Base-by-base conservation (phyloP, 1,140 invertebrate species). In the Drosophila paulistorum region DNA sequence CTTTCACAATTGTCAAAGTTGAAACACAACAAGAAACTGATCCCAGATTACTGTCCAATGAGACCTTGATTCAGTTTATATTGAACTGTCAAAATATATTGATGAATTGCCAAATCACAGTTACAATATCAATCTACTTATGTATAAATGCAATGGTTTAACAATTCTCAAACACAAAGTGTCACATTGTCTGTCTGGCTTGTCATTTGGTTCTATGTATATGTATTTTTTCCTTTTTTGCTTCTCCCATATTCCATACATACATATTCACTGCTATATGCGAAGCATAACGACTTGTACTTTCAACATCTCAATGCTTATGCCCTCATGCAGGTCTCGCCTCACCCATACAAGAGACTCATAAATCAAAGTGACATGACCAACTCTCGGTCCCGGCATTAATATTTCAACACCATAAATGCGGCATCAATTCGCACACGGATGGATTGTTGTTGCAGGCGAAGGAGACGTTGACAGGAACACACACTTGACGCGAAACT, bases 321-420 rank as follows among this genome's bases (percentile, higher is more conserved):
- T 37, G 62, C 37, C 35, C 45, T 54, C 64, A 58, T 58, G 42
- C 23, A 33, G 35, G 51, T 17, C 65, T 51, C 57, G 66, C 45
- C 68, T 65, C 45, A 67, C 57, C 35, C 68, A 66, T 80, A 63
- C 77, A 69, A 71, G 74, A 72, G 75, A 75, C 71, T 68, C 82
- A 86, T 86, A 86, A 86, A 86, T 86, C 83, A 86, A 79, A 86
- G 64, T 87, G 82, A 87, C 82, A 86, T 86, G 76, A 74, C 82
- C 83, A 79, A 87, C 79, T 86, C 82, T 76, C 79, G 79, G 83
- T 86, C 82, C 73, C 75, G 79, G 83, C 83, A 86, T 86, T 87
- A 86, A 86, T 86, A 86, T 86, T 86, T 86, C 82, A 86, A 86
- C 83, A 86, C 82, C 82, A 86, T 87, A 86, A 86, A 87, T 86